Conservation (phyloP, 2,888 invertebrate genomes). For the Drosophila quasianomalipes region DNA sequence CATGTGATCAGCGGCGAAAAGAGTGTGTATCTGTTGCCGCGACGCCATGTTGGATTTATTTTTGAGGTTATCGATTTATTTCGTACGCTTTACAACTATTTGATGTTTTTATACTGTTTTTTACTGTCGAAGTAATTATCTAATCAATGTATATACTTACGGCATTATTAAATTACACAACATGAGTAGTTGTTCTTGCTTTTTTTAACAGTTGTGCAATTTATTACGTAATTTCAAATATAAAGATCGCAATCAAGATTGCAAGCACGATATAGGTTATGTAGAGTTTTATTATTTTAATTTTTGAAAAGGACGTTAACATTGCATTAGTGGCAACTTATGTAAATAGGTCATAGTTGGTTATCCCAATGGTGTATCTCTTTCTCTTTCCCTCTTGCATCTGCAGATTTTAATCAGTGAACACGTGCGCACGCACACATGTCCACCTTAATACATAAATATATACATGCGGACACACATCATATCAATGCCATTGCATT, state of each 20-base stretch:
- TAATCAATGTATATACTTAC: neutral
- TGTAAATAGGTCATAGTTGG: constrained; percentile 1
- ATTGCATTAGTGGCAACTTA: neutral
- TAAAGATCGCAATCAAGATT: neutral
- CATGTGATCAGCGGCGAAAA: constrained; percentile 55
- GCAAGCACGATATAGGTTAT: neutral
- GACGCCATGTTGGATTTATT: constrained; percentile 68
- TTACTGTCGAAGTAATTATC: neutral
- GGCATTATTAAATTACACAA: neutral
- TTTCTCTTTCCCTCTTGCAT: neutral
- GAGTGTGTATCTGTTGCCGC: constrained; percentile 52
- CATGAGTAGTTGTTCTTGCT: neutral
- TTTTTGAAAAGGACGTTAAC: neutral
- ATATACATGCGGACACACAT: constrained; percentile 6
- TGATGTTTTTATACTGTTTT: neutral
- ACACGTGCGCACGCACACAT: constrained; percentile 55
- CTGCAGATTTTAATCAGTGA: constrained; percentile 20
- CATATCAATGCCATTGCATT: constrained; percentile 48
- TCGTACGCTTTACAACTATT: neutral
- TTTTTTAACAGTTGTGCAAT: neutral
- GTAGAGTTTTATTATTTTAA: neutral
- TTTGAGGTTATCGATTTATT: constrained; percentile 64
- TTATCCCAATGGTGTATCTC: neutral
- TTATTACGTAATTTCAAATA: neutral
- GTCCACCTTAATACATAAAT: constrained; percentile 5